Percentiles rank a stretch among this genome's conserved stretches.
Conservation (phyloP, 2,888 invertebrate genomes). For the Phortica okadai region DNA sequence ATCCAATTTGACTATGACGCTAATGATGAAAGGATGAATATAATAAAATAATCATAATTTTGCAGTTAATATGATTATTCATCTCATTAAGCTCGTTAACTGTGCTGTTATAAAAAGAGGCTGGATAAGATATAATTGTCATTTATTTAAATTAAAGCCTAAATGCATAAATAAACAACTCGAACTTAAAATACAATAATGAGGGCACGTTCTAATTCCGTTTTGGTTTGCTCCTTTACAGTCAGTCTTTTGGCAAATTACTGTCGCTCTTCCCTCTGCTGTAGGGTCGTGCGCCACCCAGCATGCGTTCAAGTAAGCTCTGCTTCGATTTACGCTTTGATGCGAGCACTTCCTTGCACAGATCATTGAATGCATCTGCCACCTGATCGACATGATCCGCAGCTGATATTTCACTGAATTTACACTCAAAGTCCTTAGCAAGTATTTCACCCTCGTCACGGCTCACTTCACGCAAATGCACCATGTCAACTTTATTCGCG, state of each 20-base stretch:
- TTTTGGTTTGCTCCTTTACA: not conserved
- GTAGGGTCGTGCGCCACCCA: constrained; percentile 87
- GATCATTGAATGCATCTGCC: constrained; percentile 89
- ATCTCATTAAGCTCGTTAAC: too few species aligned
- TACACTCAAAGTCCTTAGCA: constrained; percentile 92
- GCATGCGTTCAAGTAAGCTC: constrained; percentile 88
- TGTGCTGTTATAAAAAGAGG: too few species aligned
- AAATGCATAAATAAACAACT: constrained; percentile 28
- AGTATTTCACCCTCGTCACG: constrained; percentile 92
- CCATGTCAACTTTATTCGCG: constrained; percentile 94
- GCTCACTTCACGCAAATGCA: constrained; percentile 91
- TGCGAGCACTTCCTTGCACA: constrained; percentile 88
- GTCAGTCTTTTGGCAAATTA: constrained; percentile 88
- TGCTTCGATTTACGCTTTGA: constrained; percentile 90
- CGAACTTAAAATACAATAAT: not conserved
- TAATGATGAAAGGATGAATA: too few species aligned
- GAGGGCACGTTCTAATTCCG: not conserved
- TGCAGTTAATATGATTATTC: too few species aligned
- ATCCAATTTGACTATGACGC: too few species aligned
- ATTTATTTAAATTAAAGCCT: constrained; percentile 22
- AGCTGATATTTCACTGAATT: constrained; percentile 91
- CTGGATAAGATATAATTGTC: not conserved
- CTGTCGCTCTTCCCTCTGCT: constrained; percentile 92
- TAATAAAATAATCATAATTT: too few species aligned
- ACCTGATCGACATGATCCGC: constrained; percentile 92